Base-by-base conservation (phyloP, 2,888 invertebrate genomes). In the Erebia palarica region DNA sequence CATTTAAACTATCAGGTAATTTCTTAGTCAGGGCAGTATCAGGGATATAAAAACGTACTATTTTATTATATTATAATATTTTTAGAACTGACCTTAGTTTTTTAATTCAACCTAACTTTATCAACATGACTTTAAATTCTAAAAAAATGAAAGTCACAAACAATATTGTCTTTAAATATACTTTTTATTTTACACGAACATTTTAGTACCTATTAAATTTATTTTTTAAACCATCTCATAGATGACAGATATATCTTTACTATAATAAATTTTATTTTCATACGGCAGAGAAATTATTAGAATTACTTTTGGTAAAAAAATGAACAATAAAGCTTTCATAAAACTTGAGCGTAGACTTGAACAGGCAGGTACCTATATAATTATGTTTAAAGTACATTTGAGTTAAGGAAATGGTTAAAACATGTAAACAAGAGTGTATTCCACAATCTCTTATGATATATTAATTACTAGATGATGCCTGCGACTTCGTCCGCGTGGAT, bases 251-350 rank as follows among this genome's bases (percentile, higher is more conserved):
- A 89, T 82, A 83, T 85, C 80, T 83, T 85, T 78, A 79, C 75
- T 83, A 81, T 86, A 84, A 58, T 82, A 87, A 83, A 47, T 83
- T 74, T 75, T 70, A 74, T 75, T 85, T 86, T 79, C 78, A 88
- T 83, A 87, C 83, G 85, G 88, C 91, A 83, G 85, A 84, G 80
- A 91, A 92, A 86, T 86, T 81, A 92, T 87, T 88, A 91, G 83
- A 92, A 91, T 89, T 92, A 91, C 89, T 83, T 87, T 81, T 87
- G 79, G 88, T 90, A 89, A 87, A 91, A 88, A 89, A 84, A 82
- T 84, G 81, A 92, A 92, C 90, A 91, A 89, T 92, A 91, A 92
- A 92, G 92, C 93, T 85, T 90, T 90, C 85, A 86, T 85, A 89
- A 63, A 91, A 90, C 83, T 92, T 92, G 92, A 92, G 92, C 93